Percentiles rank a stretch among this genome's conserved stretches.
Evolutionary conservation across 2,888 invertebrate genomes (phyloP).

Genomic region (Cryptophagus acutangulus): DNA sequence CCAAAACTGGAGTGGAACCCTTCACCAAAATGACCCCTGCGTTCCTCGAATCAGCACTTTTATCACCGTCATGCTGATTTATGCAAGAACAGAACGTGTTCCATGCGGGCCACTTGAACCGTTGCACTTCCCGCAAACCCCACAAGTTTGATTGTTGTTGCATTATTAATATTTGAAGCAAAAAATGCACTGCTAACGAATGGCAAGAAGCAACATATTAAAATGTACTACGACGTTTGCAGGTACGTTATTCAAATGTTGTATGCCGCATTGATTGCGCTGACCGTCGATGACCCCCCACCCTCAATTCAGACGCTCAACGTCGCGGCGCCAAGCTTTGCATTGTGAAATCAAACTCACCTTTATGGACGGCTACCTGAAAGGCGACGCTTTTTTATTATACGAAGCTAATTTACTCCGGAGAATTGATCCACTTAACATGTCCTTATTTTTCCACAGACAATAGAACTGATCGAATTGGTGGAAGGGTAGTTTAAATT

Average conservation of each 20-base stretch:
- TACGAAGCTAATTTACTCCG: not conserved
- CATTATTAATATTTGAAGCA: constrained; percentile 22
- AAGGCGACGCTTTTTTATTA: constrained; percentile 2
- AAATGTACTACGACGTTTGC: constrained; percentile 4
- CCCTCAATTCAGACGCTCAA: not conserved
- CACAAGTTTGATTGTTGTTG: constrained; percentile 28
- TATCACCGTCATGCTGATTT: constrained; percentile 22
- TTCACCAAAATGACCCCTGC: constrained; percentile 14
- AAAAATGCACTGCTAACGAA: not conserved
- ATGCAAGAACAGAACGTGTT: constrained; percentile 29
- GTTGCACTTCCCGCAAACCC: constrained; percentile 34
- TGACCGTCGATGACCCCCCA: constrained; percentile 37
- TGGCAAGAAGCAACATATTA: not conserved
- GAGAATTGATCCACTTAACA: not conserved
- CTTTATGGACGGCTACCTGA: constrained; percentile 11
- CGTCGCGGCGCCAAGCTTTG: constrained; percentile 23
- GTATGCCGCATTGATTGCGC: constrained; percentile 32
- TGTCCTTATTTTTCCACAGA: too few species aligned
- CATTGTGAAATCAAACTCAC: constrained; percentile 11
- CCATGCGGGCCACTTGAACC: constrained; percentile 15
- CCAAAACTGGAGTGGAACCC: constrained; percentile 36
- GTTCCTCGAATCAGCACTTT: constrained; percentile 23
- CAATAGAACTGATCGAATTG: too few species aligned
- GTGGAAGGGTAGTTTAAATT: too few species aligned
- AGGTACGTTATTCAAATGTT: not conserved